Conservation (phyloP, 30 jellyfish, hydroid and myxozoan species). For the Aurelia sp. region DNA sequence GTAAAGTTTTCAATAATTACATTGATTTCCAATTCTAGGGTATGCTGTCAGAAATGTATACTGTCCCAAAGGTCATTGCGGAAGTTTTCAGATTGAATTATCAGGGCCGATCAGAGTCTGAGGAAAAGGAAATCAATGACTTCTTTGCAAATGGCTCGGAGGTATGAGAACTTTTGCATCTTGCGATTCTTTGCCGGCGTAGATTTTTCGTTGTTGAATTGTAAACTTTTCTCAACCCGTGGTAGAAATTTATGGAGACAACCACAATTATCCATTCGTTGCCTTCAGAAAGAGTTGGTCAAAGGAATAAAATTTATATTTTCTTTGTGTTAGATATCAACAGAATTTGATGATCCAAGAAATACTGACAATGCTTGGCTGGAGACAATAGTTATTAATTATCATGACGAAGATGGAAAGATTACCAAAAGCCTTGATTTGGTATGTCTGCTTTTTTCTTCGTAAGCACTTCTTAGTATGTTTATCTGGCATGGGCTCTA, state of each 20-base stretch:
- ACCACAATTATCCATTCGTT: no score
- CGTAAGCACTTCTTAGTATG: no score
- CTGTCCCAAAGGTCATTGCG: constrained; percentile 10
- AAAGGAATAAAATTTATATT: background rate
- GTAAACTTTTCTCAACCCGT: no score
- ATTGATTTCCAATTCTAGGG: constrained; percentile 13
- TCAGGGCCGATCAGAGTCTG: background rate
- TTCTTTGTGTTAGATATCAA: constrained; percentile 21
- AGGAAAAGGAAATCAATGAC: background rate
- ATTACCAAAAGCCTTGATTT: constrained; percentile 39
- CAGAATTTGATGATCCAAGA: constrained; percentile 62
- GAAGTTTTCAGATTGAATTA: constrained; percentile 1
- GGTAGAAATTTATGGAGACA: no score
- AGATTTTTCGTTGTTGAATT: no score
- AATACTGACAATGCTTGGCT: constrained; percentile 86
- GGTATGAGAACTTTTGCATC: background rate
- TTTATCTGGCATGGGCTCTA: no score
- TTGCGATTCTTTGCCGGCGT: no score
- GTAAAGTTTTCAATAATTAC: no score
- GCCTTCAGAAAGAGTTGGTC: no score
- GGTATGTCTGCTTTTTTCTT: constrained; percentile 27
- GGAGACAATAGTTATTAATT: constrained; percentile 54
- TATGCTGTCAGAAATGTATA: constrained; percentile 1
- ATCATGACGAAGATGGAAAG: constrained; percentile 67
- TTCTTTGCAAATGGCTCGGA: constrained; percentile 14